Conservation (phyloP, 2,797 vertebrate species). For the Australoheros facetus region DNA sequence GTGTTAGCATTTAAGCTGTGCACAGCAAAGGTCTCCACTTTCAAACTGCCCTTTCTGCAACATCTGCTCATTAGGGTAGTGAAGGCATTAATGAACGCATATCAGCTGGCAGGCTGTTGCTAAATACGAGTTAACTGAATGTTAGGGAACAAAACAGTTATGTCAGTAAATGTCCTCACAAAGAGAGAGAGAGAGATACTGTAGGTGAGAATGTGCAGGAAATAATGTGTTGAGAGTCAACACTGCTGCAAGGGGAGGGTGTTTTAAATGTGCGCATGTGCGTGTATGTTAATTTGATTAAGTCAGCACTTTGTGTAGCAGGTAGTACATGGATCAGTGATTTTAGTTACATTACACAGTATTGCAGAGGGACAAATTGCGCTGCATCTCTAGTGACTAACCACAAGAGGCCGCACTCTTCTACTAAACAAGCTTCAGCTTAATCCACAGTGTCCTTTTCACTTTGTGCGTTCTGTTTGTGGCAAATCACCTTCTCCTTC, state of each 20-base stretch:
- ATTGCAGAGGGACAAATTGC: constrained; percentile 3
- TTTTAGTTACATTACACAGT: neutral
- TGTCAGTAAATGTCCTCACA: too few species aligned
- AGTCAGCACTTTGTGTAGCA: constrained; percentile 50
- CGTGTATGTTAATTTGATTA: constrained; percentile 22
- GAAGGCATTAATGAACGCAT: neutral
- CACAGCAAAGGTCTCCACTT: neutral
- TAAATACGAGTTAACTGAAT: neutral
- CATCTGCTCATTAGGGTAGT: neutral
- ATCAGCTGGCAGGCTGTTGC: neutral
- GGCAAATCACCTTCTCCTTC: neutral
- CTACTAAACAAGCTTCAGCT: constrained; percentile 20
- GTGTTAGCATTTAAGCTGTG: neutral
- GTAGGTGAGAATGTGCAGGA: neutral
- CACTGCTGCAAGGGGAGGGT: constrained; percentile 15
- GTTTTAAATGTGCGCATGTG: neutral
- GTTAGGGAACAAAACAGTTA: too few species aligned
- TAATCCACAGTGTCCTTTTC: neutral
- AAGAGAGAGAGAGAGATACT: neutral
- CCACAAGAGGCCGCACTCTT: constrained; percentile 50
- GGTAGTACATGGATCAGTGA: constrained; percentile 24
- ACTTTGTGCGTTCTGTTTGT: neutral
- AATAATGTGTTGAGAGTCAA: neutral
- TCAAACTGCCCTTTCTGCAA: neutral
- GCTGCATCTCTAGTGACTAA: neutral